Percentiles rank a stretch among this genome's conserved stretches.
phyloP scores from a whole-genome alignment of 2,113 vertebrate genomes.

The Neotragus moschatus region DNA sequence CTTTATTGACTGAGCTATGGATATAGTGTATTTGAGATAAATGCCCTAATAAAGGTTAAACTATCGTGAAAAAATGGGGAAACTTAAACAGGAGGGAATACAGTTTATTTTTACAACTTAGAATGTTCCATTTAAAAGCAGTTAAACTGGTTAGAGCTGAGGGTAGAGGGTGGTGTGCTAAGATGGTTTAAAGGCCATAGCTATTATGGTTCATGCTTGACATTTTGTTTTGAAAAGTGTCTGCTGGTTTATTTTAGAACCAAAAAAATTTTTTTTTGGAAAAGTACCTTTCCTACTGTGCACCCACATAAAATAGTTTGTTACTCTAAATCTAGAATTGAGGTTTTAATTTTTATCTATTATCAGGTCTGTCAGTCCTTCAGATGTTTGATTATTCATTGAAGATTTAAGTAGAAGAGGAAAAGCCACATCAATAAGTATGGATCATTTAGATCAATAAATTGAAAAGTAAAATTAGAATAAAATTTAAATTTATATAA shows the following conservation, averaged over 20 bases:
- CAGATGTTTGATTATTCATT: not conserved
- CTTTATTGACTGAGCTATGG: not conserved
- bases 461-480: conserved; percentile 12
- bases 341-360: conserved; percentile 42
- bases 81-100: conserved; percentile 24
- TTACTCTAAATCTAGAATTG: conserved; percentile 37
- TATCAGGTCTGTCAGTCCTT: conserved; percentile 9
- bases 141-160: conserved; percentile 48
- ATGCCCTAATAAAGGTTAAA: conserved; percentile 43
- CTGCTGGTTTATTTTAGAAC: conserved; percentile 52
- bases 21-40: conserved; percentile 21
- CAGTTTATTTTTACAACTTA: conserved; percentile 55
- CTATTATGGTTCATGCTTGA: conserved; percentile 52
- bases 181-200: conserved; percentile 51
- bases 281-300: not conserved
- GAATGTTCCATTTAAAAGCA: conserved; percentile 59
- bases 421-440: not conserved
- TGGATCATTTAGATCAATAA: conserved; percentile 7
- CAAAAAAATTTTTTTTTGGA: conserved; percentile 14
- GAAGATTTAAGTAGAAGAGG: conserved; percentile 15
- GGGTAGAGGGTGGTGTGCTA: not conserved
- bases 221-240: conserved; percentile 59
- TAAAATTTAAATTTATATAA: not conserved
- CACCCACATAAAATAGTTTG: not conserved
- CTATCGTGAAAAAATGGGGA: conserved; percentile 42